Conservation (phyloP, 2,113 vertebrate species). For the Rattus norvegicus region DNA sequence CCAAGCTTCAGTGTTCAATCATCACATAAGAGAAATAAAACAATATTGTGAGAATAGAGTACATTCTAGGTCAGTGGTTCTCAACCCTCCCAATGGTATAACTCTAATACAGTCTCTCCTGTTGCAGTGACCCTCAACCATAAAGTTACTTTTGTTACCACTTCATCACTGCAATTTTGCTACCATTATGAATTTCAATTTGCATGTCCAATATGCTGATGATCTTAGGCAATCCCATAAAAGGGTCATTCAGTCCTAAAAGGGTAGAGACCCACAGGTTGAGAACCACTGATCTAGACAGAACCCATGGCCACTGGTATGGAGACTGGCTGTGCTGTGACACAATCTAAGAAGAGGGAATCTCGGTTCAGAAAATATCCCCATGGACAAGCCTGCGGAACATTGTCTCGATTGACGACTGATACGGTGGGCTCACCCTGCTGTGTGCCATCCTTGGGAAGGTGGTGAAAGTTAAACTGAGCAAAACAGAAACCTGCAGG, state of each 20-base stretch:
- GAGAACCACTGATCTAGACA: not conserved
- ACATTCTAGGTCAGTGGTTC: not conserved
- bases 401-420: not conserved
- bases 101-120: not conserved
- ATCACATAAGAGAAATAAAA: constrained; percentile 7
- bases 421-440: not conserved
- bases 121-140: not conserved
- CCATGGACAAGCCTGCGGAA: not conserved
- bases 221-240: not conserved
- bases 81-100: not conserved
- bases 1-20: not conserved
- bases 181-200: not conserved
- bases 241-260: not conserved
- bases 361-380: not conserved
- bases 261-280: not conserved
- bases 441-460: not conserved
- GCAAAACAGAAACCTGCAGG: not conserved
- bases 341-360: not conserved
- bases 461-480: not conserved
- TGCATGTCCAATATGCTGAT: not conserved
- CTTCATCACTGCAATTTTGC: not conserved
- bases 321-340: not conserved
- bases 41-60: not conserved
- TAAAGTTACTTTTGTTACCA: not conserved
- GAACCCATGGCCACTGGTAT: not conserved